phyloP scores from a whole-genome alignment of 2,888 invertebrate species.

The Eumerus sabulonum region DNA sequence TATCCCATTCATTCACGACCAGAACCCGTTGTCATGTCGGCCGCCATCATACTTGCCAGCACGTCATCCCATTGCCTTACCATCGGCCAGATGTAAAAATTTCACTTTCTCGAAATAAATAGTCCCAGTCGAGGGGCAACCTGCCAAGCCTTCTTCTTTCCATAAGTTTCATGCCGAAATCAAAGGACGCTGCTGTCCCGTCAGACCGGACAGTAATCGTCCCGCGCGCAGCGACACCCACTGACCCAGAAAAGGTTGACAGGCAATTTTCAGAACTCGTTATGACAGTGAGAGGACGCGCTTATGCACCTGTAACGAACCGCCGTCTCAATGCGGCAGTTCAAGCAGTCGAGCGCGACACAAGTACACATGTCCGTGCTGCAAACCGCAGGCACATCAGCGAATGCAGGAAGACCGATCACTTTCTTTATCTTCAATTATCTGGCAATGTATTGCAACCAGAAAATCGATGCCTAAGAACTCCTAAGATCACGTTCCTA shows the following conservation, averaged over 20 bases:
- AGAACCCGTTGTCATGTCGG: conserved; percentile 22
- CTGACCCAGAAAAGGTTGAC: conserved; percentile 67
- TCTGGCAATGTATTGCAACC: conserved; percentile 9
- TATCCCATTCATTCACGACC: conserved; percentile 24
- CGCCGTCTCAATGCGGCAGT: conserved; percentile 5
- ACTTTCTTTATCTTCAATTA: conserved; percentile 59
- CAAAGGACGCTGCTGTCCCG: conserved; percentile 48
- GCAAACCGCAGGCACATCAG: conserved; percentile 15
- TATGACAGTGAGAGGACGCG: conserved; percentile 47
- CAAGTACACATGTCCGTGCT: conserved; percentile 18
- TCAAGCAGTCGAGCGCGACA: conserved; percentile 10
- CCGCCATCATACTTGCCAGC: conserved; percentile 32
- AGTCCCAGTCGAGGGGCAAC: conserved; percentile 21
- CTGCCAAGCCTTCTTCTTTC: conserved; percentile 15
- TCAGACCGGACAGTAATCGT: conserved; percentile 32
- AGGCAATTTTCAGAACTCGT: conserved; percentile 65
- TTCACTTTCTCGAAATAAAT: conserved; percentile 66
- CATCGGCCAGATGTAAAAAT: conserved; percentile 37
- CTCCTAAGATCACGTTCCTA: conserved; percentile 14
- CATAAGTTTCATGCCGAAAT: conserved; percentile 48
- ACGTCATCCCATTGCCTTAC: conserved; percentile 52
- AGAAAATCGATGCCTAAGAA: conserved; percentile 30
- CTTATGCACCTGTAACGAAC: conserved; percentile 52
- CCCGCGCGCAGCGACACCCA: conserved; percentile 60
- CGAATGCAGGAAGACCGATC: conserved; percentile 54